phyloP scores from a whole-genome alignment of 2,888 invertebrate genomes.

The Phymatocera aterrima region DNA sequence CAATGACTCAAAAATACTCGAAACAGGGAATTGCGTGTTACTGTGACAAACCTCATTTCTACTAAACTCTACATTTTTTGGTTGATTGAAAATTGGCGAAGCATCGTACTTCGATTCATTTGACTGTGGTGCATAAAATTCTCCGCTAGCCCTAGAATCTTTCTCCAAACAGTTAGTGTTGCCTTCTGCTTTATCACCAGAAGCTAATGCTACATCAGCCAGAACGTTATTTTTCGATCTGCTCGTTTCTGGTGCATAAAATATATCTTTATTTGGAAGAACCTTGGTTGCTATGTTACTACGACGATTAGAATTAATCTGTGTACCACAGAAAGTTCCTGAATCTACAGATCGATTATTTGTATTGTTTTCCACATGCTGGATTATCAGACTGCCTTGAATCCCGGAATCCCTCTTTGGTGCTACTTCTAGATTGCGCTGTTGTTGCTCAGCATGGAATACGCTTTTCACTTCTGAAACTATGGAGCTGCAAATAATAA shows the following conservation, averaged over 20 bases:
- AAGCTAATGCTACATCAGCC: neutral
- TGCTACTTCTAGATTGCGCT: neutral
- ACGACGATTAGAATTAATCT: neutral
- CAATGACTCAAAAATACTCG: neutral
- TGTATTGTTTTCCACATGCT: neutral
- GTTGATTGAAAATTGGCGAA: neutral
- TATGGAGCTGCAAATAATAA: slow-evolving; percentile 12
- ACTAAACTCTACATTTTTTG: neutral
- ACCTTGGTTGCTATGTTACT: neutral
- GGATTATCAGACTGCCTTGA: neutral
- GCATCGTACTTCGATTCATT: neutral
- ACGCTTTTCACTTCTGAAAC: slow-evolving; percentile 5
- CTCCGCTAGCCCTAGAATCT: neutral
- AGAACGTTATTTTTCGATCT: neutral
- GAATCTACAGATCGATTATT: neutral
- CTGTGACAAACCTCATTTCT: neutral
- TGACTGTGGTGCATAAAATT: neutral
- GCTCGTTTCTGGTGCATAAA: neutral
- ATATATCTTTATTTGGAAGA: neutral
- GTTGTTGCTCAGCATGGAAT: neutral
- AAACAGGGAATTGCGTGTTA: neutral
- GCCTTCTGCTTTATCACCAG: neutral
- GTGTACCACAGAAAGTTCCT: neutral
- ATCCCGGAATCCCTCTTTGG: neutral
- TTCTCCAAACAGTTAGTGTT: neutral